These are phyloP conservation scores for Gobius niger DNA, from an alignment of 2,113 vertebrate genomes.

Conservation along the genomic window DNA sequence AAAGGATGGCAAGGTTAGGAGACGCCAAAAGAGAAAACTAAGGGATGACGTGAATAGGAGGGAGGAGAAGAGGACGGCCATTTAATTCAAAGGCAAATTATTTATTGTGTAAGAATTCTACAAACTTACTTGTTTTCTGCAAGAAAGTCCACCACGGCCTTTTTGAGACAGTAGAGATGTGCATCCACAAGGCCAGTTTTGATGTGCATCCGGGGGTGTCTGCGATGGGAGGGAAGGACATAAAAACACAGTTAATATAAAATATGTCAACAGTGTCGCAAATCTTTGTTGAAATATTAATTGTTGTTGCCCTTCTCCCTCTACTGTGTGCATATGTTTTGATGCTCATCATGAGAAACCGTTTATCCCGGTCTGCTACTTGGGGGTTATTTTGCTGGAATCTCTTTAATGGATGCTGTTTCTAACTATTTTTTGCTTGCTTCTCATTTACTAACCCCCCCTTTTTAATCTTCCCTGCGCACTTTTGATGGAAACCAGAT, in stretches of 20 bases:
- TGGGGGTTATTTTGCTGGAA: conserved; percentile 25
- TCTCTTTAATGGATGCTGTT: conserved; percentile 30
- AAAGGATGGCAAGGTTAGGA: too few species aligned
- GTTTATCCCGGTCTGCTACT: conserved; percentile 7
- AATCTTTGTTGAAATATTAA: neutral
- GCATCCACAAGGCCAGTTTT: conserved; percentile 93
- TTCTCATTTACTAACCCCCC: conserved; percentile 36
- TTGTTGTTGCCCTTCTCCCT: neutral
- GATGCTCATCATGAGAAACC: neutral
- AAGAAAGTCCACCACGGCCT: conserved; percentile 92
- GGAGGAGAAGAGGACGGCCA: neutral
- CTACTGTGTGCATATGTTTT: neutral
- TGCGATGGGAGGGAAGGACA: conserved; percentile 50
- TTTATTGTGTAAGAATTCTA: too few species aligned
- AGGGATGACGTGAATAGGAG: too few species aligned
- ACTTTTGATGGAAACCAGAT: conserved; percentile 38
- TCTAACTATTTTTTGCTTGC: conserved; percentile 31
- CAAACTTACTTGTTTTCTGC: conserved; percentile 87
- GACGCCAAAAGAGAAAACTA: too few species aligned
- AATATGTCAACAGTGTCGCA: neutral
- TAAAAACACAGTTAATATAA: neutral
- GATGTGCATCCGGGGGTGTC: conserved; percentile 92
- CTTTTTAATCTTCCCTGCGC: conserved; percentile 33
- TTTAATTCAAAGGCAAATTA: too few species aligned
- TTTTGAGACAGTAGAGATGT: conserved; percentile 98